phyloP scores from a whole-genome alignment of 2,888 invertebrate genomes.

The Microctonus aethiopoides region DNA sequence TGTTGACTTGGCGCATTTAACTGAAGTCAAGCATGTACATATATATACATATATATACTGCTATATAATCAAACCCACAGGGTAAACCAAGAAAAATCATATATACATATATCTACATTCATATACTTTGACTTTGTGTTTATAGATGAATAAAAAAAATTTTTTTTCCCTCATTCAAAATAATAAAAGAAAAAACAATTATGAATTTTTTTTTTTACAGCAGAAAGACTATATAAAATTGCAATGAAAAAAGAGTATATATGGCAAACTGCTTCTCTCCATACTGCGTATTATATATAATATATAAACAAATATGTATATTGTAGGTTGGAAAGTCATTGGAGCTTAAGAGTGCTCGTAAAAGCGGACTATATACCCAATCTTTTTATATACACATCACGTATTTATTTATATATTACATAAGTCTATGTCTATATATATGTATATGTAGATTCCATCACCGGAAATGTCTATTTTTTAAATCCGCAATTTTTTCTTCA shows the following conservation, averaged over 20 bases:
- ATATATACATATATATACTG: no score
- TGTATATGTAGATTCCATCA: not conserved
- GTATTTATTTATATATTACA: not conserved
- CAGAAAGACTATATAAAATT: no score
- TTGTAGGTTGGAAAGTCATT: not conserved
- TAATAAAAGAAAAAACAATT: not conserved
- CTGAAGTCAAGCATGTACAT: slow-evolving; percentile 43
- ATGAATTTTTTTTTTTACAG: no score
- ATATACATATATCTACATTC: not conserved
- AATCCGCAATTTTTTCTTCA: not conserved
- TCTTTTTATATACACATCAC: not conserved
- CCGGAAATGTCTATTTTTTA: no score
- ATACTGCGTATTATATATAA: no score
- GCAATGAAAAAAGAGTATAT: no score
- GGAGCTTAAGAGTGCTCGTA: not conserved
- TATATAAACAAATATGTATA: no score
- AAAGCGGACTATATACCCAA: not conserved
- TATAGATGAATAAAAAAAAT: slow-evolving; percentile 9
- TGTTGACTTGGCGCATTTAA: slow-evolving; percentile 51
- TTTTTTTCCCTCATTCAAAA: not conserved
- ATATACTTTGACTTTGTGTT: slow-evolving; percentile 16
- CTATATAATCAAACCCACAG: slow-evolving; percentile 16
- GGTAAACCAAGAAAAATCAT: not conserved
- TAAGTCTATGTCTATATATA: not conserved
- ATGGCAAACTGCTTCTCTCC: not conserved